Conservation (phyloP, 2,113 vertebrate species). For the Microtus ochrogaster region DNA sequence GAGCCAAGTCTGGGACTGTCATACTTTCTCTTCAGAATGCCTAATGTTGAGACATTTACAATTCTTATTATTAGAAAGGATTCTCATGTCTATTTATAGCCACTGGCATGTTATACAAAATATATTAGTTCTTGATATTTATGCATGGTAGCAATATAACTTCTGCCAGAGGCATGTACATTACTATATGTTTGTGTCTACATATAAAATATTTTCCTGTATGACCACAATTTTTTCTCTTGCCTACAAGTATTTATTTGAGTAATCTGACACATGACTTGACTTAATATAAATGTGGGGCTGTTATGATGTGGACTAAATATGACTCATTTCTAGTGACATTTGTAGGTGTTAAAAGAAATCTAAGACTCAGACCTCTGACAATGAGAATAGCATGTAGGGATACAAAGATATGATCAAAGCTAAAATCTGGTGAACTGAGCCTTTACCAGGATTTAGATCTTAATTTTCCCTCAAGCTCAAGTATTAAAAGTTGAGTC, state of each 20-base stretch:
- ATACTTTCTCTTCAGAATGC: neutral
- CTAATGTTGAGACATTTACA: neutral
- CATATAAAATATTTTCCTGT: neutral
- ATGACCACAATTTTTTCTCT: neutral
- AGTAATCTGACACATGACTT: neutral
- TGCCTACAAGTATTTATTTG: neutral
- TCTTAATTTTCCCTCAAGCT: neutral
- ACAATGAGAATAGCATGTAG: neutral
- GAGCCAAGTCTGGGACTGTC: neutral
- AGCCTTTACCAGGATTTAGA: neutral
- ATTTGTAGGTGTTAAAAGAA: neutral
- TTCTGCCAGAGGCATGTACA: neutral
- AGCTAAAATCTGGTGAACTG: neutral
- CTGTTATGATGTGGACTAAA: neutral
- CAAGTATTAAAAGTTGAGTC: neutral
- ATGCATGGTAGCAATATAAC: neutral
- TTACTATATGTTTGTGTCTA: neutral
- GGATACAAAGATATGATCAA: accelerated
- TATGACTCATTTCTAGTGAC: neutral
- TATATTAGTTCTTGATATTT: neutral
- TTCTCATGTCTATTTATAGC: neutral
- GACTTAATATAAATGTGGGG: neutral
- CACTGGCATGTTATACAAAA: neutral
- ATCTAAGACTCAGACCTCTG: neutral
- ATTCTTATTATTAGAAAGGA: neutral